Evolutionary conservation across 1,140 invertebrate species (phyloP).

Genomic region (Aphidius gifuensis): DNA sequence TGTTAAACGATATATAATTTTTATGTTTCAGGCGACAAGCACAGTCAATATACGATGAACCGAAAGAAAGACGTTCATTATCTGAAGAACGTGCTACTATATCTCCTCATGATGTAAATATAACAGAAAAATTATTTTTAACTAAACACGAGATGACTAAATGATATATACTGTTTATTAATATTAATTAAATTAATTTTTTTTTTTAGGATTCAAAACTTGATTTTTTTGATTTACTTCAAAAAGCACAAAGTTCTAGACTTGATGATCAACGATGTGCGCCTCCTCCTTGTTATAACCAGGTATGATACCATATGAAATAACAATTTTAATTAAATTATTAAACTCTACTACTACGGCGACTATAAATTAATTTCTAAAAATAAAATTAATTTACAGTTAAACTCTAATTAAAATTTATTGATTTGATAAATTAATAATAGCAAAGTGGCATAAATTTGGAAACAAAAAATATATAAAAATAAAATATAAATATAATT

Average conservation of each 20-base stretch:
- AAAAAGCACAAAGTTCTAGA: constrained; percentile 85
- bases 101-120: constrained; percentile 8
- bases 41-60: too few relatives aligned
- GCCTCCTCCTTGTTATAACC: constrained; percentile 80
- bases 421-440: too few relatives aligned
- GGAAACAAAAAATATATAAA: neutral
- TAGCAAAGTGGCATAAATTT: too few relatives aligned
- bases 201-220: constrained; percentile 64
- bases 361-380: too few relatives aligned
- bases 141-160: neutral
- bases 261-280: constrained; percentile 93
- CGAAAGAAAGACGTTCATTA: too few relatives aligned
- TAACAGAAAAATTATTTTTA: constrained; percentile 16
- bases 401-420: too few relatives aligned
- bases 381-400: too few relatives aligned
- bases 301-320: constrained; percentile 60
- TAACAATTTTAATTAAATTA: too few relatives aligned
- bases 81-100: neutral
- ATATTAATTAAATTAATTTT: constrained; percentile 9
- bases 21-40: too few relatives aligned
- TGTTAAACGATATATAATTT: too few relatives aligned
- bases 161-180: neutral
- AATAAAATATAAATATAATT: neutral
- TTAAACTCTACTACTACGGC: too few relatives aligned
- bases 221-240: constrained; percentile 85